These are phyloP conservation scores for Enteromius mattozi DNA, from an alignment of 2,797 vertebrate genomes.

Conservation along the genomic window DNA sequence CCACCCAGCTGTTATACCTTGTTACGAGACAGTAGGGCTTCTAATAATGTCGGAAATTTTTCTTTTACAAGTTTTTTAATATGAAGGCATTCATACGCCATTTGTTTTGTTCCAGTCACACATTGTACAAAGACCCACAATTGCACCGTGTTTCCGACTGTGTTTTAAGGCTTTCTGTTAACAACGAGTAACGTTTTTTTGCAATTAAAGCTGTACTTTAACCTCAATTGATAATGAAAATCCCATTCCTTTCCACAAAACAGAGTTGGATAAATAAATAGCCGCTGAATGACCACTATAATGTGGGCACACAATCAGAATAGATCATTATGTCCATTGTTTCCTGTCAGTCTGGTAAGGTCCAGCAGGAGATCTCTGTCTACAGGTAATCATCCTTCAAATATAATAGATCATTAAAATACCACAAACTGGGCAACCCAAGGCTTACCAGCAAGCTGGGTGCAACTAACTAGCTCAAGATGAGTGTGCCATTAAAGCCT, in stretches of 20 bases:
- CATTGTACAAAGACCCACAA: neutral
- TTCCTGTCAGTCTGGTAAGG: conserved; percentile 37
- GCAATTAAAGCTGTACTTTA: conserved; percentile 10
- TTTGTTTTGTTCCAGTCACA: conserved; percentile 29
- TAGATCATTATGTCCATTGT: conserved; percentile 38
- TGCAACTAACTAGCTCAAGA: conserved; percentile 50
- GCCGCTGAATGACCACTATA: conserved; percentile 18
- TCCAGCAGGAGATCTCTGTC: conserved; percentile 31
- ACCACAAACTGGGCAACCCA: conserved; percentile 55
- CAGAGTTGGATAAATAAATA: conserved; percentile 12
- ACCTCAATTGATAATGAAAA: neutral
- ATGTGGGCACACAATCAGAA: conserved; percentile 21
- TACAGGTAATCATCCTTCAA: conserved; percentile 51
- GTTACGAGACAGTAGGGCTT: conserved; percentile 37
- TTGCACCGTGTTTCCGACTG: neutral
- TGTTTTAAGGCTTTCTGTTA: conserved; percentile 11
- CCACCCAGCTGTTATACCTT: conserved; percentile 40
- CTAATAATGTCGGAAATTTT: conserved; percentile 40
- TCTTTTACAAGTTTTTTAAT: conserved; percentile 38
- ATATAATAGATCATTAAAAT: conserved; percentile 57
- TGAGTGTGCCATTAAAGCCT: conserved; percentile 24
- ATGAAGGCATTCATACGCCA: conserved; percentile 27
- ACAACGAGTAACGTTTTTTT: neutral
- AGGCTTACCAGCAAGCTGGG: conserved; percentile 34
- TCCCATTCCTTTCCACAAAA: neutral